These are phyloP conservation scores for Pipistrellus pygmaeus DNA, from an alignment of 2,797 vertebrate genomes.

Conservation along the genomic window DNA sequence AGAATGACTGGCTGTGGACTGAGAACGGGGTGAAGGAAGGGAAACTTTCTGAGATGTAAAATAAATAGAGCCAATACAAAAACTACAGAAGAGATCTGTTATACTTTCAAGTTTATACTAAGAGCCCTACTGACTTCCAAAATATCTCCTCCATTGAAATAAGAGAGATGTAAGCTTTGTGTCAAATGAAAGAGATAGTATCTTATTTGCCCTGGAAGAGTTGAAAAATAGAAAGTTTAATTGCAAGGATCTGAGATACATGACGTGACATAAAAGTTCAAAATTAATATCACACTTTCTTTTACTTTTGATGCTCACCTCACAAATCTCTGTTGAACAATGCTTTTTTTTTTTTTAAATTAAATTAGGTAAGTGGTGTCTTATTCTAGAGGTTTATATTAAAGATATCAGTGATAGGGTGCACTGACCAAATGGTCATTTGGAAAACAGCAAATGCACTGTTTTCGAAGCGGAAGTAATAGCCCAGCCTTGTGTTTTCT, in stretches of 20 bases:
- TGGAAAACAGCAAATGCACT: background rate
- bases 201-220: constrained; percentile 9
- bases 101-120: constrained; percentile 42
- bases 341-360: background rate
- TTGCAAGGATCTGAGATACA: background rate
- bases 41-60: constrained; percentile 46
- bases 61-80: constrained; percentile 8
- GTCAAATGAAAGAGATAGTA: constrained; percentile 58
- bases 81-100: background rate
- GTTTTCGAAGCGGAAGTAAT: background rate
- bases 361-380: background rate
- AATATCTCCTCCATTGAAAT: constrained; percentile 5
- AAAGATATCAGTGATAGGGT: background rate
- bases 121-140: background rate
- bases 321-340: background rate
- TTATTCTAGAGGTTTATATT: constrained; percentile 21
- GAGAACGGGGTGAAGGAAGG: constrained; percentile 1
- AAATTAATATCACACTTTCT: background rate
- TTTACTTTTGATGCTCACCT: background rate
- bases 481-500: background rate
- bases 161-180: constrained; percentile 1
- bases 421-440: background rate
- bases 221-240: constrained; percentile 40
- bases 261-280: background rate
- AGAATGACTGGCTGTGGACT: background rate